phyloP scores from a whole-genome alignment of 1,140 invertebrate species.

The Geopemphigus sp. region DNA sequence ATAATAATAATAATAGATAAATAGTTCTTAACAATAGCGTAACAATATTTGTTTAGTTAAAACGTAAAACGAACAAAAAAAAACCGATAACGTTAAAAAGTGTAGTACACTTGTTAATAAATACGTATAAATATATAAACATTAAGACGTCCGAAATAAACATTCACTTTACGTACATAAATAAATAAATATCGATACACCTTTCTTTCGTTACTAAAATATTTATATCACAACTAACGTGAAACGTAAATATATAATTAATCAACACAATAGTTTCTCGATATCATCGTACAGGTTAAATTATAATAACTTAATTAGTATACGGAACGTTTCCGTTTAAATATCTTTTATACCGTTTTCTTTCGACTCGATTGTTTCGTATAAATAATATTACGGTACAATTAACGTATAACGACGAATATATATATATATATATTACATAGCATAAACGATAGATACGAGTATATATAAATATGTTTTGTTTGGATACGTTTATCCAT shows the following conservation, averaged over 20 bases:
- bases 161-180: background rate
- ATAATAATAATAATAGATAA: background rate
- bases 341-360: too few relatives aligned
- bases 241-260: background rate
- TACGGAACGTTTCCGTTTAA: too few relatives aligned
- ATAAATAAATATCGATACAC: background rate
- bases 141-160: slow-evolving; percentile 2
- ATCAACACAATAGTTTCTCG: too few relatives aligned
- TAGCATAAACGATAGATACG: too few relatives aligned
- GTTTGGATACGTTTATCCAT: too few relatives aligned
- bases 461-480: too few relatives aligned
- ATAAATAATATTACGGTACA: too few relatives aligned
- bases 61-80: background rate
- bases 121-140: slow-evolving; percentile 25
- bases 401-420: too few relatives aligned
- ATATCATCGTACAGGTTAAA: too few relatives aligned
- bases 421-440: too few relatives aligned
- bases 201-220: background rate
- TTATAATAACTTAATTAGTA: too few relatives aligned
- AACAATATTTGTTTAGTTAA: background rate
- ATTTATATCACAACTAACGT: slow-evolving; percentile 6
- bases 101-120: slow-evolving; percentile 8
- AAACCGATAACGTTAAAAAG: background rate
- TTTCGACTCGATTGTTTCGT: too few relatives aligned
- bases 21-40: background rate